Conservation (phyloP, 2,113 vertebrate genomes). For the Merops nubicus region DNA sequence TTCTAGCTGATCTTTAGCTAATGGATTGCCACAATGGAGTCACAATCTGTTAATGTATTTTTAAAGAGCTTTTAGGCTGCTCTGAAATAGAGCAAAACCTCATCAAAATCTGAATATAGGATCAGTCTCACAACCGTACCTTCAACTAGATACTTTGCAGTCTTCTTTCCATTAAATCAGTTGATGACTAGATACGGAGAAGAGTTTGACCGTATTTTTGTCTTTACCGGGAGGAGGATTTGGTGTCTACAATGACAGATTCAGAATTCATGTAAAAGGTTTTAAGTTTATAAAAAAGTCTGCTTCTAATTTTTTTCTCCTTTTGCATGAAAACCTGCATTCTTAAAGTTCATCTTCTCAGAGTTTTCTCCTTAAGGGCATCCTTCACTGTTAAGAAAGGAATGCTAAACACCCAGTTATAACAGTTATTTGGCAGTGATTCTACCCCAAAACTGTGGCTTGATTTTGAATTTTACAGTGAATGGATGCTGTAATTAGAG, state of each 20-base stretch:
- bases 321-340: not conserved
- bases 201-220: not conserved
- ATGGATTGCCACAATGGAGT: not conserved
- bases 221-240: not conserved
- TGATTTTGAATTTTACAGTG: not conserved
- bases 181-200: not conserved
- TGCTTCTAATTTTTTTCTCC: not conserved
- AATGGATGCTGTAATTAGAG: not conserved
- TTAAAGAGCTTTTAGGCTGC: not conserved
- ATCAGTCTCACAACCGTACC: not conserved
- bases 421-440: not conserved
- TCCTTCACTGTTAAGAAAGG: not conserved
- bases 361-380: not conserved
- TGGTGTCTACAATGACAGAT: not conserved
- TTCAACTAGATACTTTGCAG: not conserved
- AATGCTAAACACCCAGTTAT: not conserved
- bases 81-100: not conserved
- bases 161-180: not conserved
- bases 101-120: not conserved
- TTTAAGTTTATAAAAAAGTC: not conserved
- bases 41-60: not conserved
- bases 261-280: not conserved
- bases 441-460: not conserved
- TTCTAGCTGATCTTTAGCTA: not conserved
- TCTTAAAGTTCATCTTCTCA: not conserved